A percentile compares a stretch with the other conserved stretches of the same genome.
Conservation (phyloP, 2,113 vertebrate species). For the Glaucomys volans region DNA sequence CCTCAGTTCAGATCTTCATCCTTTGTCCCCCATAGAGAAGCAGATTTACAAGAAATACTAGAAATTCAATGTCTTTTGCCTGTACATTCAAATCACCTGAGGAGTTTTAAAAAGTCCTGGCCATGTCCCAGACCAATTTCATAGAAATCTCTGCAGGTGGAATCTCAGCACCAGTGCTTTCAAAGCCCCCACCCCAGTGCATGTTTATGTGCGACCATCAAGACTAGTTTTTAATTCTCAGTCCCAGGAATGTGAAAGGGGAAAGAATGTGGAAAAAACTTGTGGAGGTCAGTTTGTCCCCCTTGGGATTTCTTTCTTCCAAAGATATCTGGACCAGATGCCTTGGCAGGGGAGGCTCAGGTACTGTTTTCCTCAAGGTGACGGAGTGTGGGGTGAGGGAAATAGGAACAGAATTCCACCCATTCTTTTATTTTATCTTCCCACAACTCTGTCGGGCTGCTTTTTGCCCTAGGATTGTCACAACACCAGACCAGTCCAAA, state of each 20-base stretch:
- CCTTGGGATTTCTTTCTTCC: background rate
- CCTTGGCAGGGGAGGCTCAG: background rate
- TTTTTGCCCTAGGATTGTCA: background rate
- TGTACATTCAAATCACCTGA: background rate
- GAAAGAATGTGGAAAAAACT: background rate
- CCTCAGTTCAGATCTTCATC: background rate
- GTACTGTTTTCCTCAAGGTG: background rate
- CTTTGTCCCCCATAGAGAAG: background rate
- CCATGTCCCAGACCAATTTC: background rate
- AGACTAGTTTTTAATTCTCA: background rate
- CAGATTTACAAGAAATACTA: background rate
- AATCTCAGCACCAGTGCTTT: background rate
- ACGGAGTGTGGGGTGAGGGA: background rate
- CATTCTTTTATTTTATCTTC: constrained; percentile 24
- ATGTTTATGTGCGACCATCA: background rate
- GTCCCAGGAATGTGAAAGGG: background rate
- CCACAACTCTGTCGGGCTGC: background rate
- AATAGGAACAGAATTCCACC: background rate
- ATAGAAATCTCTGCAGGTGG: background rate
- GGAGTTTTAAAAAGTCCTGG: background rate
- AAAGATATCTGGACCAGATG: background rate
- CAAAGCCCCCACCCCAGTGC: background rate
- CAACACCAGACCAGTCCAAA: background rate
- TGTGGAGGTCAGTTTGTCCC: background rate
- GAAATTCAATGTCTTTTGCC: background rate